Conservation (phyloP, 2,797 vertebrate genomes). For the Podargus strigoides region DNA sequence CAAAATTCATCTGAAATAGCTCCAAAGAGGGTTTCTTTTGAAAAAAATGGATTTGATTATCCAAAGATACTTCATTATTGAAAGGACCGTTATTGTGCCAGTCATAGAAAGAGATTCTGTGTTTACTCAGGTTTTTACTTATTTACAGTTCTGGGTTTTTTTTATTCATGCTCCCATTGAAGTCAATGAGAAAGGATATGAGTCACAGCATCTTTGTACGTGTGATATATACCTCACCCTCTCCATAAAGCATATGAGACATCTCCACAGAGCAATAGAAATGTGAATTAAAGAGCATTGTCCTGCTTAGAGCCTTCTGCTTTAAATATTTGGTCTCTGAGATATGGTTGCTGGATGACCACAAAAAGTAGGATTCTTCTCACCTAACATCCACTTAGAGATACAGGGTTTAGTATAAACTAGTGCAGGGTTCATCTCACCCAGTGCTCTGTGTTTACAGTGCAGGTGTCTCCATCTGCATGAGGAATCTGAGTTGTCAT, state of each 20-base stretch:
- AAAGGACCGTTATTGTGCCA: neutral
- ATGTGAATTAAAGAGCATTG: neutral
- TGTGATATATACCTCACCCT: neutral
- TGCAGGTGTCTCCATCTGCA: rapidly evolving
- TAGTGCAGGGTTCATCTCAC: neutral
- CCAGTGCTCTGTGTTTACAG: neutral
- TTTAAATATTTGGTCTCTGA: neutral
- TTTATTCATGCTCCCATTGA: neutral
- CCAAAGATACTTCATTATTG: slow-evolving; percentile 29
- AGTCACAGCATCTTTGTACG: neutral
- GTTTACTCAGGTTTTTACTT: neutral
- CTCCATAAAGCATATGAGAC: neutral
- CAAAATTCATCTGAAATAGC: neutral
- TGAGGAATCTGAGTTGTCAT: neutral
- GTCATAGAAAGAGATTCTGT: neutral
- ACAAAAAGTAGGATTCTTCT: neutral
- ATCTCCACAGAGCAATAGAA: neutral
- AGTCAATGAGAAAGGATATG: neutral
- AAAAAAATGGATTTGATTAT: neutral
- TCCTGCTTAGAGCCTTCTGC: neutral
- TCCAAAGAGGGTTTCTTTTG: slow-evolving; percentile 5
- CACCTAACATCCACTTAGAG: neutral
- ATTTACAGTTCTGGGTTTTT: neutral
- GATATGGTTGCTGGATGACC: neutral
- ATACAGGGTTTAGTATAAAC: neutral